Base-by-base conservation (phyloP, 2,888 invertebrate species). In the Drosophila subquinaria region DNA sequence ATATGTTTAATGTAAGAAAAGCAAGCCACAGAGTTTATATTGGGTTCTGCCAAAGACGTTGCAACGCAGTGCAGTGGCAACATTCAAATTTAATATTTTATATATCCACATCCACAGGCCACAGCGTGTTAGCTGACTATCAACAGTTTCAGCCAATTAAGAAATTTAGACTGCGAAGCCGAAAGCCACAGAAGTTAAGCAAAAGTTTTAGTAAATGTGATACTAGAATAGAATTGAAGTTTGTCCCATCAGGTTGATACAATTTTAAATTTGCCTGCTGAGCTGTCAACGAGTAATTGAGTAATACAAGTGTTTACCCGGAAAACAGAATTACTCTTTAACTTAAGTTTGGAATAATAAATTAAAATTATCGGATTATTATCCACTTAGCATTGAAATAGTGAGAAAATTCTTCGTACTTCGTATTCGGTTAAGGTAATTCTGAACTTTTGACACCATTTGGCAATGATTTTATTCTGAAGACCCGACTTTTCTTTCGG, bases 61-160 rank as follows among this genome's bases (percentile, higher is more conserved):
- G 56, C 56, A 43, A 2, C 2, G 27, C 17, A 23, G 20, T 43
- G 30, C 15, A 33, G 43, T 17, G 47, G n/a, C 48, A 35, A 11
- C 17, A 6, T 3, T 15, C 27, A 27, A 27, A 27, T 27, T 27
- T 5, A 27, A 27, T 27, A 27, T 27, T 27, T 27, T 27, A 27
- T 27, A 27, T 5, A 55, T 42, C 17, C 33, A 17, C 43, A 56
- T n/a, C 57, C 55, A 20, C 64, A 69, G 68, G 38, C 63, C 65
- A 40, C 81, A 53, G 17, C 43, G 47, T 61, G 45, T 55, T 40
- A 30, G 47, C 51, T 80, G 56, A 62, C 76, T 71, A 56, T 60
- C 69, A 62, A 75, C 63, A 71, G 76, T 76, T 79, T 60, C 59
- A 53, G 66, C 68, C 64, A 79, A 79, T 76, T 79, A 72, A 57